phyloP scores from a whole-genome alignment of 37 sponge, comb jelly and placozoan genomes.

The Beroe forskalii region DNA sequence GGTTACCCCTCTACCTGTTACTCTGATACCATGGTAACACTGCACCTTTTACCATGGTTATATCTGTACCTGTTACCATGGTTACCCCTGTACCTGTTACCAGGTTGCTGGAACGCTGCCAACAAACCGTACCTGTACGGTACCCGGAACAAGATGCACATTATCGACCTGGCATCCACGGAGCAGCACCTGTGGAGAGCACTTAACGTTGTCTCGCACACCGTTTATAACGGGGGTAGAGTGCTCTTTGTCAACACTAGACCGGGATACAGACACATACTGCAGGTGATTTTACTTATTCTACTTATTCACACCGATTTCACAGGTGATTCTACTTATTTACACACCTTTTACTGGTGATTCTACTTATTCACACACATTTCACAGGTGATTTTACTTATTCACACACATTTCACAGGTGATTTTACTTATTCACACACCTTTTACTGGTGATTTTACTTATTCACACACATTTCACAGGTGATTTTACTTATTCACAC shows the following conservation, averaged over 20 bases:
- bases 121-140: neutral
- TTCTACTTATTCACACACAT: too few relatives aligned
- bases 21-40: too few relatives aligned
- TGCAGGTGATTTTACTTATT: neutral
- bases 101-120: slow-evolving; percentile 7
- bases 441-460: too few relatives aligned
- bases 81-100: neutral
- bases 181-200: slow-evolving; percentile 21
- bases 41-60: neutral
- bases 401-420: too few relatives aligned
- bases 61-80: neutral
- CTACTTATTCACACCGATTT: neutral
- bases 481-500: too few relatives aligned
- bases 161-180: neutral
- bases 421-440: too few relatives aligned
- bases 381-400: too few relatives aligned
- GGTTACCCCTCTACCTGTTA: too few relatives aligned
- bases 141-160: neutral
- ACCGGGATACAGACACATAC: neutral
- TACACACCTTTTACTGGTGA: too few relatives aligned
- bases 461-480: too few relatives aligned
- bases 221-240: neutral
- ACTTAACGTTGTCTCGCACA: neutral
- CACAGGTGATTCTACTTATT: too few relatives aligned
- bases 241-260: neutral